Evolutionary conservation across 1,140 invertebrate species (phyloP), one percentile per base, ranked within the genome.

Genomic region (Heterodera schachtii): DNA sequence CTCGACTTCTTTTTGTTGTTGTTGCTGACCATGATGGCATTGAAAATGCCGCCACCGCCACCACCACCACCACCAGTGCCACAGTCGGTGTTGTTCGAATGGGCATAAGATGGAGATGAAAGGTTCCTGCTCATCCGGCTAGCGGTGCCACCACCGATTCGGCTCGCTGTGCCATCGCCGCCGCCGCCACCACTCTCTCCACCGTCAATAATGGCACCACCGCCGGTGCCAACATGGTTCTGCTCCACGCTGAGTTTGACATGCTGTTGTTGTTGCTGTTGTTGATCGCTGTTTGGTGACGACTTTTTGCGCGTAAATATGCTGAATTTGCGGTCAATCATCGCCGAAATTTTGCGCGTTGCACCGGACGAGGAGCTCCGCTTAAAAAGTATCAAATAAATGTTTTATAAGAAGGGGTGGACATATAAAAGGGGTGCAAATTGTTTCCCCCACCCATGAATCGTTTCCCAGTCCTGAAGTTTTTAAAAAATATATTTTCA

Each of bases 281-380:
- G 76, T 57, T 90, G 87, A 57, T 88, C 86, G 31, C 73, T 82
- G 60, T 86, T 83, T 31, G 89, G 89, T 9, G 89, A 84, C 43
- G 87, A 88, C 78, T 89, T 89, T 60, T 90, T 90, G 43, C 88
- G 60, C 19, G 89, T 89, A 83, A 89, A 89, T 64, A 89, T 84
- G 79, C 89, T 90, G 49, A 90, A 75, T 66, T 89, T 89, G 43
- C 88, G 78, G 66, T 89, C 88, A 69, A 89, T 88, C 84, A 89
- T 89, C 6, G 88, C 88, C 16, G 89, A 90, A 66, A 89, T 89
- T 77, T 89, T 89, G 3, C 88, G 75, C 11, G 88, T 89, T n/a
- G 88, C 88, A 44, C 89, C 89, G 47, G 88, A 90, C 6, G 83
- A 85, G 13, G 87, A 87, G 49, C 85, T 87, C 66, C 89, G 76